phyloP scores from a whole-genome alignment of 2,797 vertebrate species.

The Poecilia wingei region DNA sequence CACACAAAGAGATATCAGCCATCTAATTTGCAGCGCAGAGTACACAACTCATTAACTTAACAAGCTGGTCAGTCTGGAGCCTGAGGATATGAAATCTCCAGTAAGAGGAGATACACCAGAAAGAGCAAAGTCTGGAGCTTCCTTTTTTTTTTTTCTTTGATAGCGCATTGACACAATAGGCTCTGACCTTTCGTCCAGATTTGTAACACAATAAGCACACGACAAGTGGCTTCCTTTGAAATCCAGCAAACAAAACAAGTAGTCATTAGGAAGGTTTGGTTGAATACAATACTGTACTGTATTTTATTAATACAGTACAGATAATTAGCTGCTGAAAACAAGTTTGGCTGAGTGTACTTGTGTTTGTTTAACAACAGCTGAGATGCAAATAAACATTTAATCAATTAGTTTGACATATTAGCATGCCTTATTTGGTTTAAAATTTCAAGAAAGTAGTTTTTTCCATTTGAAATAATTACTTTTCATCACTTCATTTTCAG shows the following conservation, averaged over 20 bases:
- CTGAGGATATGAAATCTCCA: constrained; percentile 33
- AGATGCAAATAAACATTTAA: neutral
- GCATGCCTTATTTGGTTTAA: neutral
- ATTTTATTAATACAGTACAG: neutral
- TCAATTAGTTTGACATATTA: neutral
- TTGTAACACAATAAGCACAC: constrained; percentile 29
- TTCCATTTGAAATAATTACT: neutral
- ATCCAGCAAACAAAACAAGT: neutral
- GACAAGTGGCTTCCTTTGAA: neutral
- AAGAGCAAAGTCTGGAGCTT: constrained; percentile 60
- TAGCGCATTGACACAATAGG: constrained; percentile 54
- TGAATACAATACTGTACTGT: neutral
- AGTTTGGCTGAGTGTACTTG: neutral
- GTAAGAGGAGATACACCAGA: constrained; percentile 41
- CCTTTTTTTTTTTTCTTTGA: constrained; percentile 45
- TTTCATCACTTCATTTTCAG: neutral
- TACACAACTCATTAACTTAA: constrained; percentile 35
- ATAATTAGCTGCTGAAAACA: neutral
- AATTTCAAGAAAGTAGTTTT: too few species aligned
- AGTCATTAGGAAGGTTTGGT: neutral
- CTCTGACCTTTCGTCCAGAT: constrained; percentile 62
- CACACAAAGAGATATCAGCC: constrained; percentile 30
- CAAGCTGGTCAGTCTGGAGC: constrained; percentile 36
- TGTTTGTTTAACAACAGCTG: neutral
- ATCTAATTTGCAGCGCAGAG: constrained; percentile 54